Base-by-base conservation (phyloP, 1,140 invertebrate genomes). In the Arion vulgaris region DNA sequence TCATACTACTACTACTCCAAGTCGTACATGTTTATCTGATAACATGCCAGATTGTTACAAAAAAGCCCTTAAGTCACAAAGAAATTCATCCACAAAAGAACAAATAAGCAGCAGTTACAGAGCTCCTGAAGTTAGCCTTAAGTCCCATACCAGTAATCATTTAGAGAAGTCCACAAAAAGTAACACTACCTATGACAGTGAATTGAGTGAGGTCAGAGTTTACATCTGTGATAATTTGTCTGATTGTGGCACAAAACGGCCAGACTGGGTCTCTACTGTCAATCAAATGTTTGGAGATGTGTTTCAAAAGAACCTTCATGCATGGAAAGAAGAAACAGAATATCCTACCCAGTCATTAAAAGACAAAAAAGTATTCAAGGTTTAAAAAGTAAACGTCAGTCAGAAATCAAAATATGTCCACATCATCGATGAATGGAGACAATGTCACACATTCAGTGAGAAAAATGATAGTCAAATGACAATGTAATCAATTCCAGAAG, bases 261-360 rank as follows among this genome's bases (percentile, higher is more conserved):
- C 28, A 5, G 11, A 66, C 36, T 72, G 39, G 36, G 9, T n/a
- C 5, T 9, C 36, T 28, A n/a, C 71, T 26, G 71, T 72, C n/a
- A 39, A 72, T 28, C 26, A 39, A 41, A 72, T 41, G 39, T 72
- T 39, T 72, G 71, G 39, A 39, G 23, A 39, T 41, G 71, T 72
- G 7, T 72, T 72, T 41, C 19, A 45, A 41, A 39, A 72, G 36
- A 26, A 38, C 1, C 38, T 39, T 72, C n/a, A 26, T 72, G 23
- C 71, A 72, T 72, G 39, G 19, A 72, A 72, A 72, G 15, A 72
- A 72, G 17, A 72, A 41, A 39, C 38, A 9, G 36, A 11, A 32
- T 11, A 66, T 66, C 62, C 2, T 32, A 23, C 41, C 5, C 41
- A 5, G 41, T 45, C 41, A 45, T 45, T 7, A 45, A 45, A 45